A percentile compares a stretch with the other conserved stretches of the same genome.
These are phyloP conservation scores for Pediacus dermestoides DNA, from an alignment of 2,888 invertebrate genomes.

Conservation along the genomic window DNA sequence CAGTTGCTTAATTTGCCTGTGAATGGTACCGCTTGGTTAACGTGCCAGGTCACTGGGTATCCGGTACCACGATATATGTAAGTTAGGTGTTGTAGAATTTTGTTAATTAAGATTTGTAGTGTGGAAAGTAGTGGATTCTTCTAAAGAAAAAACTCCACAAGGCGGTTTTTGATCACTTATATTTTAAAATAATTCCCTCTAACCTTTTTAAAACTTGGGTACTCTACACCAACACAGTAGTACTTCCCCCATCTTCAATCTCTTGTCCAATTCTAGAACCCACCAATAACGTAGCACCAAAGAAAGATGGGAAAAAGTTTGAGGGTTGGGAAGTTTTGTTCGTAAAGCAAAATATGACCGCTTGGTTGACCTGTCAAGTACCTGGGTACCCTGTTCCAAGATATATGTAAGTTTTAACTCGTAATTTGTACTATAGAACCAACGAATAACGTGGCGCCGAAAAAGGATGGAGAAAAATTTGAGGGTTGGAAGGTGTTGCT, in stretches of 20 bases:
- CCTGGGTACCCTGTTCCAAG: slow-evolving; percentile 66
- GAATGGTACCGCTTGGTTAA: slow-evolving; percentile 58
- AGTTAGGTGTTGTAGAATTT: no score
- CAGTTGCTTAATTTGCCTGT: slow-evolving; percentile 57
- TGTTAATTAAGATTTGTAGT: no score
- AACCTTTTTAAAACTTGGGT: no score
- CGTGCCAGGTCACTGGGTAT: slow-evolving; percentile 58
- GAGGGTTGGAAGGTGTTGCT: slow-evolving; percentile 59
- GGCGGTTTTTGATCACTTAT: no score
- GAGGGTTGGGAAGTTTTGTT: slow-evolving; percentile 59
- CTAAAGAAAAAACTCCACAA: no score
- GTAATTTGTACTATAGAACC: slow-evolving; percentile 47
- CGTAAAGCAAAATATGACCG: slow-evolving; percentile 52
- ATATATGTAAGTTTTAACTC: slow-evolving; percentile 60
- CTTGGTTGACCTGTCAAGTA: slow-evolving; percentile 66
- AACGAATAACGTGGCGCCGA: slow-evolving; percentile 62
- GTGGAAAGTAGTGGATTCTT: no score
- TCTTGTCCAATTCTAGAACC: slow-evolving; percentile 53
- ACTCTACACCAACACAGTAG: no score
- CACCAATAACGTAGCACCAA: slow-evolving; percentile 61
- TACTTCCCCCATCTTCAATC: no score
- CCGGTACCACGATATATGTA: slow-evolving; percentile 55
- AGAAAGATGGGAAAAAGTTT: slow-evolving; percentile 55
- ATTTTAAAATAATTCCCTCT: no score
- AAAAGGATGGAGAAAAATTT: slow-evolving; percentile 58